Evolutionary conservation across 2,113 vertebrate genomes (phyloP).

Genomic region (Coreoperca whiteheadi): DNA sequence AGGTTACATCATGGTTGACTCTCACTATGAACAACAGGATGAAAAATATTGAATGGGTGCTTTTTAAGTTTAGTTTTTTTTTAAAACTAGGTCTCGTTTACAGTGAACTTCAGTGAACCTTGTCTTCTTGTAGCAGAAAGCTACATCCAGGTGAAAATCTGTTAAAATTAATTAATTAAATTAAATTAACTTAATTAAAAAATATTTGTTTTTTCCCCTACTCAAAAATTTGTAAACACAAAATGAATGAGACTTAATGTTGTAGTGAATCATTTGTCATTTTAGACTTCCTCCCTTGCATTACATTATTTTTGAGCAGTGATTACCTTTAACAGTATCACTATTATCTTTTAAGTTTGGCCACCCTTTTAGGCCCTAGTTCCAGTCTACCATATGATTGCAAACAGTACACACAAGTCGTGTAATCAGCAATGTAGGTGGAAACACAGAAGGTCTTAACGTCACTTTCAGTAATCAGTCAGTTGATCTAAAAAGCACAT

Average conservation of each 20-base stretch:
- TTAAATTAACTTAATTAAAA: too few species aligned
- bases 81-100: too few species aligned
- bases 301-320: not conserved
- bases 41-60: not conserved
- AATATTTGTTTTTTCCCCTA: too few species aligned
- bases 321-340: not conserved
- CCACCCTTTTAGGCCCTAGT: not conserved
- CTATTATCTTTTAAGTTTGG: not conserved
- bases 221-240: too few species aligned
- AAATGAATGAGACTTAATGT: too few species aligned
- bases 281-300: not conserved
- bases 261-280: not conserved
- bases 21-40: not conserved
- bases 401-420: constrained; percentile 1
- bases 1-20: not conserved
- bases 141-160: not conserved
- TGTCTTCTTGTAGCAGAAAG: not conserved
- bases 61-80: too few species aligned
- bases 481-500: not conserved
- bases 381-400: constrained; percentile 22
- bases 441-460: constrained; percentile 23
- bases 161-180: too few species aligned
- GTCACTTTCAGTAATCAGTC: constrained; percentile 19
- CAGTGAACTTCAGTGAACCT: not conserved
- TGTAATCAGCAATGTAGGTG: not conserved